Base-by-base conservation (phyloP, 2,888 invertebrate species). In the Papilio gigon region DNA sequence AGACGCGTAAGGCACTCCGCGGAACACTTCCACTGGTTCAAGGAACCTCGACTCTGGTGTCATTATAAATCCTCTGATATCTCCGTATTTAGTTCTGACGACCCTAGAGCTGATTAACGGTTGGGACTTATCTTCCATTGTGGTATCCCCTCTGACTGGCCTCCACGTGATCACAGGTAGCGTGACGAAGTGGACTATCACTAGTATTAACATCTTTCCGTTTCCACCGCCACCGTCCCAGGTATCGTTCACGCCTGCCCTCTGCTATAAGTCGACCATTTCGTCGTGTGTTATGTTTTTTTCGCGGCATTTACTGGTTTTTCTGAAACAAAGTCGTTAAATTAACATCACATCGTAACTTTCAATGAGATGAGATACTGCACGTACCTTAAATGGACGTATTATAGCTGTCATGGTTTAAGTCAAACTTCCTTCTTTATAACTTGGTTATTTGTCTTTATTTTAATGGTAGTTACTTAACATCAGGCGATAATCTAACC, bases 1-100 rank as follows among this genome's bases (percentile, higher is more conserved):
- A 60, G 98, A 97, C 30, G 98, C 99, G 87, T 98, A 99, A 5
- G 98, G 98, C 70, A 99, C 95, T 8, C 98, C 98, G 63, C 97
- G 94, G 85, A 97, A 98, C 73, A 97, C 96, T 86, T 98, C 98
- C 22, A 98, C 98, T 68, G 97, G 96, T 85, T 97, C 97, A 77
- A 97, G 89, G 82, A 95, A 95, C 74, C 96, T 94, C 27, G 95
- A 94, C 78, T 97, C 97, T 76, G 96, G 94, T 71, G 96, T 95
- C 67, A 96, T 95, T 78, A 97, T 96, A 76, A 96, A 95, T 63
- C 97, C 97, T 81, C 96, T 95, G 74, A 97, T 94, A 83, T 96
- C 97, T 73, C 97, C 97, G 86, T 97, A 96, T 85, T 97, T 97
- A 78, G 97, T 97, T 85, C 96, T 94, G 74, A 97, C 97, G 77